phyloP scores from a whole-genome alignment of 2,888 invertebrate species.

The Glomeris marginata region DNA sequence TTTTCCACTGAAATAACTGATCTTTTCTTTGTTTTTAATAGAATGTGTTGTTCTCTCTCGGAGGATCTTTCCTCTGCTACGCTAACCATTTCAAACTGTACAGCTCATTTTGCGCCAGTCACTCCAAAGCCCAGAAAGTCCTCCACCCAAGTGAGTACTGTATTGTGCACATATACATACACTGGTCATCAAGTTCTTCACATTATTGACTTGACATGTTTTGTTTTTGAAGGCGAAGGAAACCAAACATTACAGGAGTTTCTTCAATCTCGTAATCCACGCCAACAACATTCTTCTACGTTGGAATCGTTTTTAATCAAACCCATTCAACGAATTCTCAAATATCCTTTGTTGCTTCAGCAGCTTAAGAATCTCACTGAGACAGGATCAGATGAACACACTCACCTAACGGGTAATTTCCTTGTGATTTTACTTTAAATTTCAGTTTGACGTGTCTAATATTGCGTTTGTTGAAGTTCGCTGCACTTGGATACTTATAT shows the following conservation, averaged over 20 bases:
- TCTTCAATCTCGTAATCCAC: constrained; percentile 81
- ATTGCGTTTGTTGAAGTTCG: neutral
- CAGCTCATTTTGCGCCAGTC: constrained; percentile 97
- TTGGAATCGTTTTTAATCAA: constrained; percentile 96
- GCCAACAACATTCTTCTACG: constrained; percentile 92
- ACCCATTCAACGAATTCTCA: constrained; percentile 94
- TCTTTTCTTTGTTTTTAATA: constrained; percentile 37
- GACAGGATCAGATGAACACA: constrained; percentile 81
- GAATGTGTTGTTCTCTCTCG: constrained; percentile 89
- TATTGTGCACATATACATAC: neutral
- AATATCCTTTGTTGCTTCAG: constrained; percentile 87
- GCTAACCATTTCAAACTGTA: constrained; percentile 98
- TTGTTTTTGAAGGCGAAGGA: constrained; percentile 56
- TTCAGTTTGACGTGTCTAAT: neutral
- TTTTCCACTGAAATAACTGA: too few relatives aligned
- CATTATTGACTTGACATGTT: neutral
- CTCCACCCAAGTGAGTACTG: constrained; percentile 81
- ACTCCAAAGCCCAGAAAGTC: constrained; percentile 97
- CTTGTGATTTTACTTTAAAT: too few relatives aligned
- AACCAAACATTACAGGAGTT: constrained; percentile 94
- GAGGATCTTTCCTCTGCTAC: constrained; percentile 91
- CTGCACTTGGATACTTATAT: neutral
- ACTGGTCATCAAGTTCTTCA: neutral
- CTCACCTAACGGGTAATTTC: constrained; percentile 50
- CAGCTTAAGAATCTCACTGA: constrained; percentile 89